These are phyloP conservation scores for Silurus lanzhouensis DNA, from an alignment of 2,797 vertebrate species.

Conservation along the genomic window DNA sequence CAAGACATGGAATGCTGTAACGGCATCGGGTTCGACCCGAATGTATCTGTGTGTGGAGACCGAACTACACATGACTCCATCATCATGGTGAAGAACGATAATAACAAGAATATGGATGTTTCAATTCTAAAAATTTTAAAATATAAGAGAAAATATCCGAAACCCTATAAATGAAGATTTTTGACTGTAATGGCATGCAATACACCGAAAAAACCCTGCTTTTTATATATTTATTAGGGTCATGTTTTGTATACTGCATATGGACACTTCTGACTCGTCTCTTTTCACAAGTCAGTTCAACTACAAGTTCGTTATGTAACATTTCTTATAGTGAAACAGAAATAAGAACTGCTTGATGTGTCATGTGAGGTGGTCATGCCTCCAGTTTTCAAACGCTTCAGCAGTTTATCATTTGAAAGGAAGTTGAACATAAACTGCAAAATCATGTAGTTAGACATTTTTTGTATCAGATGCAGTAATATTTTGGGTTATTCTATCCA, in stretches of 20 bases:
- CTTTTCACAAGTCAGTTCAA: neutral
- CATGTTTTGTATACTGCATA: neutral
- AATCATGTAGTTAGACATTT: too few relatives aligned
- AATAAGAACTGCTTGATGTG: neutral
- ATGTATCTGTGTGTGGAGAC: conserved; percentile 87
- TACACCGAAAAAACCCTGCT: neutral
- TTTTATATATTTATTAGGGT: neutral
- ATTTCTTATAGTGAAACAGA: neutral
- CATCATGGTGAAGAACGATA: conserved; percentile 77
- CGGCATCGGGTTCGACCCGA: conserved; percentile 87
- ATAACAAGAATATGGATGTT: neutral
- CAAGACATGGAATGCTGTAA: conserved; percentile 85
- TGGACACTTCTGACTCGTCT: neutral
- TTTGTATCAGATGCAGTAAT: too few relatives aligned
- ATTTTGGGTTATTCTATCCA: too few relatives aligned
- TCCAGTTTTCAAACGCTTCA: neutral
- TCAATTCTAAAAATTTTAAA: neutral
- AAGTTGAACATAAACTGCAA: too few relatives aligned
- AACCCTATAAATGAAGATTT: neutral
- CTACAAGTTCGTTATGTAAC: too few relatives aligned
- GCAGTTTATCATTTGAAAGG: neutral
- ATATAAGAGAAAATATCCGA: neutral
- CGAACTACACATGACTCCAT: conserved; percentile 78
- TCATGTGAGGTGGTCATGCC: neutral
- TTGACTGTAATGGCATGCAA: neutral